phyloP scores from a whole-genome alignment of 2,113 vertebrate species.

The Mustela lutreola region DNA sequence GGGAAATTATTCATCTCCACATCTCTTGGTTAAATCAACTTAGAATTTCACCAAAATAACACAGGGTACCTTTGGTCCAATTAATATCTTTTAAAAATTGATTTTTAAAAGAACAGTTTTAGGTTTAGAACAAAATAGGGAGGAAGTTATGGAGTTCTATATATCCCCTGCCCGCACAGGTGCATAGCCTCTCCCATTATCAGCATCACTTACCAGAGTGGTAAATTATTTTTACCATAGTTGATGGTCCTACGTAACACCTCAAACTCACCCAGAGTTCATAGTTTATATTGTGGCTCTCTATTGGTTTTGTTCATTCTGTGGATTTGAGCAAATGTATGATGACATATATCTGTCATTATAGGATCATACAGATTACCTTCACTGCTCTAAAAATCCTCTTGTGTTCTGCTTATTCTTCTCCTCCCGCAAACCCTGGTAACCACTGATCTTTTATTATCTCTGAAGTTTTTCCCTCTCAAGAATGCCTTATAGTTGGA shows the following conservation, averaged over 20 bases:
- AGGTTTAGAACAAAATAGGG: not conserved
- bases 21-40: not conserved
- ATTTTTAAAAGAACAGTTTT: not conserved
- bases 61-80: not conserved
- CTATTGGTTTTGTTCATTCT: not conserved
- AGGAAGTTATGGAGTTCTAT: not conserved
- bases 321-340: not conserved
- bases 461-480: not conserved
- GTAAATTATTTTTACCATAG: not conserved
- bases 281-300: not conserved
- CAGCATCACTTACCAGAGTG: not conserved
- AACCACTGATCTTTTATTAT: not conserved
- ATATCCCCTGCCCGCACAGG: not conserved
- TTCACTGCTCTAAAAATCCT: not conserved
- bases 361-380: not conserved
- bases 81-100: not conserved
- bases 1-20: not conserved
- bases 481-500: not conserved
- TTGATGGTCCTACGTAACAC: not conserved
- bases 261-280: not conserved
- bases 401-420: not conserved
- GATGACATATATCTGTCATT: not conserved
- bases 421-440: not conserved
- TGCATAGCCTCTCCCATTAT: not conserved
- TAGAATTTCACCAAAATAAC: not conserved